Evolutionary conservation across 2,113 vertebrate genomes (phyloP), one percentile per base, ranked within the genome.

Genomic region (Erpornis zantholeuca): DNA sequence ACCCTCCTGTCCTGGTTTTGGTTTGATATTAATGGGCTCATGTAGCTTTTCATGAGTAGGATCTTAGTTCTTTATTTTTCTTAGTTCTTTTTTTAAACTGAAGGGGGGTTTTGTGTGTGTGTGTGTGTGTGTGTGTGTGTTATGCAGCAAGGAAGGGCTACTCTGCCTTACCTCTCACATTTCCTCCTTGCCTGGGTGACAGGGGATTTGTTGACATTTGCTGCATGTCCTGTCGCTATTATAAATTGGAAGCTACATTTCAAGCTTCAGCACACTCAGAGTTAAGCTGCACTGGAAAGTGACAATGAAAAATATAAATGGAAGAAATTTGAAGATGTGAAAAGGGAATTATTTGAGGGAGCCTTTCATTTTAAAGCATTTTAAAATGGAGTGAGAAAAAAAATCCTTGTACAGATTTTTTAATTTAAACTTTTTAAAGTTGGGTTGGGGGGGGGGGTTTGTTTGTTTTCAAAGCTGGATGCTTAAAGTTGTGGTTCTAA

Each of bases 201-300:
- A 94, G 64, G 97, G 96, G 93, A 97, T 98, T 97, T 97, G 97
- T 97, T 98, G 97, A 97, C 96, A 98, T 98, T 98, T 98, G 96
- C 97, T 90, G 88, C 92, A 97, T 98, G 92, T 94, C 92, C 97
- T 96, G 86, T 97, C 97, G 69, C 97, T 98, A 95, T 97, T 98
- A 97, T 96, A 92, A 97, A 95, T 97, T 60, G 23, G 92, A 97
- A 98, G 97, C 94, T 92, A 95, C 95, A 97, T 98, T 98, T 98
- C 96, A 98, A 97, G 97, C 97, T 97, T 97, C 97, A 97, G 95
- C 97, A 97, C 71, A 79, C 95, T 97, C 97, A 96, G 92, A 97
- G 97, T 98, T 98, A 97, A 97, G 96, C 96, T 97, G 88, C 82
- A 90, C 82, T 96, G 88, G 82, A 97, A 97, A 96, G 50, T 40